phyloP scores from a whole-genome alignment of 2,113 vertebrate genomes.

The Microcebus ravelobensis region DNA sequence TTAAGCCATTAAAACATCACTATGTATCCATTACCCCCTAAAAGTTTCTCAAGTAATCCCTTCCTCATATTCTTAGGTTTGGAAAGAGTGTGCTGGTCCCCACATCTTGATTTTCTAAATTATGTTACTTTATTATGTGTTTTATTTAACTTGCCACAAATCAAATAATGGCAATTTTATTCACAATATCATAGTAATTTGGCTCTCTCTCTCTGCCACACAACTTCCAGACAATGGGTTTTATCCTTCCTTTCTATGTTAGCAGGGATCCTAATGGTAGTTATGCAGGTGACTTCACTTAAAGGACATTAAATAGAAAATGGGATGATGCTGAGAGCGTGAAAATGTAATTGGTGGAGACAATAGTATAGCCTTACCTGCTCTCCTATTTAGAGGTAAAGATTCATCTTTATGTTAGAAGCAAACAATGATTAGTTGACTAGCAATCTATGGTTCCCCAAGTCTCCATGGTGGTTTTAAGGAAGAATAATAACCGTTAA shows the following conservation, averaged over 20 bases:
- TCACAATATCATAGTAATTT: not conserved
- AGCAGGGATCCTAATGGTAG: not conserved
- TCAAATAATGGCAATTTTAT: not conserved
- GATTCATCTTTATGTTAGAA: not conserved
- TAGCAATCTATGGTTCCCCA: not conserved
- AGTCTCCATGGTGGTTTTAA: not conserved
- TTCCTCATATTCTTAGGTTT: not conserved
- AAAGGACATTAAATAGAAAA: not conserved
- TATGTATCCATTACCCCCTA: not conserved
- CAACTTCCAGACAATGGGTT: not conserved
- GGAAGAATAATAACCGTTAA: not conserved
- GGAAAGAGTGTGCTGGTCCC: not conserved
- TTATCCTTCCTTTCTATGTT: not conserved
- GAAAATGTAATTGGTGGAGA: not conserved
- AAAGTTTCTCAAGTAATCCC: not conserved
- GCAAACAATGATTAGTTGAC: not conserved
- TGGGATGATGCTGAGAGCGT: not conserved
- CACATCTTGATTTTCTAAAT: constrained; percentile 18
- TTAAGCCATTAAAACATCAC: not conserved
- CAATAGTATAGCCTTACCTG: not conserved
- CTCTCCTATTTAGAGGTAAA: not conserved
- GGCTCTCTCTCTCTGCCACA: not conserved
- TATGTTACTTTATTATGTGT: not conserved
- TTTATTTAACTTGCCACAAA: not conserved
- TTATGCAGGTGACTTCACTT: not conserved